A percentile compares a stretch with the other conserved stretches of the same genome.
These are phyloP conservation scores for Passer montanus DNA, from an alignment of 2,113 vertebrate species.

Conservation along the genomic window DNA sequence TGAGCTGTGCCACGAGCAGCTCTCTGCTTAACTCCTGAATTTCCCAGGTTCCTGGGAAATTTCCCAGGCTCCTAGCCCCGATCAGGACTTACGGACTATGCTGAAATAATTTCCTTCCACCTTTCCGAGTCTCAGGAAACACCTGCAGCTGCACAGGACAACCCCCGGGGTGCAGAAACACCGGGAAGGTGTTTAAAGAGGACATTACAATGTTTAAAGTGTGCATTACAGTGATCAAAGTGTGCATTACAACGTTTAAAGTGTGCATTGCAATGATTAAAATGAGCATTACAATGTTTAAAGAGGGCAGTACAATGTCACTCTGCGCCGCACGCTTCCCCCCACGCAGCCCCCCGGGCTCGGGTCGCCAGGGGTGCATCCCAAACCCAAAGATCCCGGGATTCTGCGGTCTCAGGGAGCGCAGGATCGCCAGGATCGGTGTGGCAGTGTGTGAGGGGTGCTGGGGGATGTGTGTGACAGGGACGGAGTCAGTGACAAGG, in stretches of 20 bases:
- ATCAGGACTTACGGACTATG: fast-evolving
- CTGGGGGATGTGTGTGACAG: neutral
- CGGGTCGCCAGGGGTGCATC: neutral
- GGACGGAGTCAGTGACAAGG: neutral
- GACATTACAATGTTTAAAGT: neutral
- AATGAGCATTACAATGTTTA: neutral
- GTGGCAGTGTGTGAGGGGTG: neutral
- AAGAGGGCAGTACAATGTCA: neutral
- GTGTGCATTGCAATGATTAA: neutral
- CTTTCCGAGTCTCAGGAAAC: neutral
- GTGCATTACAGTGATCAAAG: neutral
- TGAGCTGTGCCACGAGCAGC: neutral
- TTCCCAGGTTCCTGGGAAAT: no score
- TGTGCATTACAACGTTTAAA: neutral
- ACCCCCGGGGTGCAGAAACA: neutral
- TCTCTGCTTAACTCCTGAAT: neutral
- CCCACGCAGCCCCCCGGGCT: neutral
- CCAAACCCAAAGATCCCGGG: neutral
- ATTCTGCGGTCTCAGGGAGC: neutral
- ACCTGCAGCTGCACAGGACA: neutral
- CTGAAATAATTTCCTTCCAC: neutral
- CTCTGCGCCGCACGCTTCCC: fast-evolving
- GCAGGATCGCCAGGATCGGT: neutral
- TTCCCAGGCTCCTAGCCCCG: neutral
- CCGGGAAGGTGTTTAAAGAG: fast-evolving